Evolutionary conservation across 2,113 vertebrate genomes (phyloP).

Genomic region (Semicossyphus pulcher): DNA sequence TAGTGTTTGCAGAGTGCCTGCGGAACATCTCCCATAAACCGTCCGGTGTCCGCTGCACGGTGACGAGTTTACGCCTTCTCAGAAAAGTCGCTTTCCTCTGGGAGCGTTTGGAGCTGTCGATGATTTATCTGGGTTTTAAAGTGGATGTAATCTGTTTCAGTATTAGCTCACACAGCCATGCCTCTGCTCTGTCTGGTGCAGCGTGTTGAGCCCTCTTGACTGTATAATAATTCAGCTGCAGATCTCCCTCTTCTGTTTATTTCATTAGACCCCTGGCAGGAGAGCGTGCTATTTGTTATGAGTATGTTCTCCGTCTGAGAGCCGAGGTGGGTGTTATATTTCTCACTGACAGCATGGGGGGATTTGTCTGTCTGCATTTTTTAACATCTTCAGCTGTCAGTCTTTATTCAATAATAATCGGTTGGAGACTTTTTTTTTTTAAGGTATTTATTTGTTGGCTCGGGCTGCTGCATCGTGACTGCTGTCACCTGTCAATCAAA

Average conservation of each 20-base stretch:
- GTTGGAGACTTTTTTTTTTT: not conserved
- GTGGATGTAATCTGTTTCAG: not conserved
- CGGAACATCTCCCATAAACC: not conserved
- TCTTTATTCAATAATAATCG: conserved; percentile 15
- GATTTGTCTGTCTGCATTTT: not conserved
- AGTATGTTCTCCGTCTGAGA: conserved; percentile 19
- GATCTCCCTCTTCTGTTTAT: conserved; percentile 12
- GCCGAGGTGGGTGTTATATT: not conserved
- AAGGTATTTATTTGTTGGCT: not conserved
- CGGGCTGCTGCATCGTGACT: not conserved
- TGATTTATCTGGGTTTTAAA: conserved; percentile 28
- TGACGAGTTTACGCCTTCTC: not conserved
- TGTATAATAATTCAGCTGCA: not conserved
- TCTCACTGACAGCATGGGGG: not conserved
- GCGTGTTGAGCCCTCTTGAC: not conserved
- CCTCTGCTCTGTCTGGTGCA: not conserved
- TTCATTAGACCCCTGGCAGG: conserved; percentile 20
- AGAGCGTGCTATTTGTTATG: not conserved
- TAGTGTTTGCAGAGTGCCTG: not conserved
- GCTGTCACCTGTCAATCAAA: conserved; percentile 19
- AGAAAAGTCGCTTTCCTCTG: not conserved
- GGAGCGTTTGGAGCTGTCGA: not conserved
- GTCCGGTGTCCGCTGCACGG: not conserved
- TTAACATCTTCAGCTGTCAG: not conserved
- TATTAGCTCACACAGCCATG: conserved; percentile 1